Conservation (phyloP, 2,113 vertebrate species). For the Camarhynchus parvulus region DNA sequence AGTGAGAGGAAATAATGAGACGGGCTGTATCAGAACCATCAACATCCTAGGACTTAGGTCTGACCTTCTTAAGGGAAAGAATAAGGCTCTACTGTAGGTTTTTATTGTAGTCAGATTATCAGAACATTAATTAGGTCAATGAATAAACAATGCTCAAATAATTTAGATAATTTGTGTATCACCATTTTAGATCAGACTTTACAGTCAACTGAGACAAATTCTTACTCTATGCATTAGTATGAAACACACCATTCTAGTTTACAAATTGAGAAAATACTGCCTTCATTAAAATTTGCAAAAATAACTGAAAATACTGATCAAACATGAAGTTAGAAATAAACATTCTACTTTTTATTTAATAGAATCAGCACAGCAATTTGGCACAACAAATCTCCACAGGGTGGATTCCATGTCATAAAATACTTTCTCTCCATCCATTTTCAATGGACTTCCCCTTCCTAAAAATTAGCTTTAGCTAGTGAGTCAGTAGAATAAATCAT, state of each 20-base stretch:
- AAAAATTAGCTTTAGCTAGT: background rate
- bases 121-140: background rate
- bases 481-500: background rate
- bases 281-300: background rate
- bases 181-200: background rate
- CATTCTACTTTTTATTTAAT: background rate
- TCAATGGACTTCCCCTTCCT: background rate
- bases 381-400: background rate
- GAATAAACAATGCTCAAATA: background rate
- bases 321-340: background rate
- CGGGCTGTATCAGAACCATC: background rate
- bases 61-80: background rate
- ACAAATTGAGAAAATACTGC: background rate
- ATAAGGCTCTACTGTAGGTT: background rate
- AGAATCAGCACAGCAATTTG: background rate
- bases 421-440: background rate
- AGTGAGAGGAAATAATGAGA: background rate
- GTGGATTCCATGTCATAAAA: background rate
- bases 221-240: background rate
- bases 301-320: background rate
- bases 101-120: background rate
- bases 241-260: background rate
- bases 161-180: background rate
- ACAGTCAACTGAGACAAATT: background rate
- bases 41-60: background rate